Evolutionary conservation across 2,888 invertebrate genomes (phyloP).

Genomic region (Neoitamus cyanurus): DNA sequence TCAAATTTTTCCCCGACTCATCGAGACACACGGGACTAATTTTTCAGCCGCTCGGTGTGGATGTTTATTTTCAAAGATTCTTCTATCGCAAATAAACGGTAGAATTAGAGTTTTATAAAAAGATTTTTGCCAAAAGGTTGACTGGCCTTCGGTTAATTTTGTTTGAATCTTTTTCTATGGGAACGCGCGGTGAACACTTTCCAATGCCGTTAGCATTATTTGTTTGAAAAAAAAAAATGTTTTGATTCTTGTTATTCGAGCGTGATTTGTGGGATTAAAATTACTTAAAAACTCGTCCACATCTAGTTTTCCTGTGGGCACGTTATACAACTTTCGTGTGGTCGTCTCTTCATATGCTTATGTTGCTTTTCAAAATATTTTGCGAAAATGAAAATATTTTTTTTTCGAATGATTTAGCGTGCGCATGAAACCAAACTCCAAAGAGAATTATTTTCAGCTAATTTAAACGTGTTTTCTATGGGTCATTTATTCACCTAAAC

Average conservation of each 20-base stretch:
- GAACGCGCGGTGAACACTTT: not conserved
- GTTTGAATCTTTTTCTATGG: not conserved
- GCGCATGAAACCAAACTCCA: not conserved
- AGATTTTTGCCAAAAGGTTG: not conserved
- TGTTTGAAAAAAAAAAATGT: not conserved
- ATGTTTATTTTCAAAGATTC: not conserved
- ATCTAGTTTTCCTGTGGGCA: not conserved
- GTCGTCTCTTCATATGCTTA: not conserved
- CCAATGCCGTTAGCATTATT: not conserved
- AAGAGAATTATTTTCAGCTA: not conserved
- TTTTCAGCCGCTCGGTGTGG: not conserved
- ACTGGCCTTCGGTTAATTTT: not conserved
- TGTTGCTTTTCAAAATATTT: not conserved
- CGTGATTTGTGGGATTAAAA: not conserved
- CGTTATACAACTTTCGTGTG: not conserved
- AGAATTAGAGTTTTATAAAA: not conserved
- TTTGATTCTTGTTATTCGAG: not conserved
- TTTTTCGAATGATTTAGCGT: not conserved
- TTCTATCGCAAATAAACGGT: not conserved
- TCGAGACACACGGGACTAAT: not conserved
- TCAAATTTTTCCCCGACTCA: not conserved
- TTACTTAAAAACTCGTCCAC: not conserved
- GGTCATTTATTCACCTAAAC: not conserved
- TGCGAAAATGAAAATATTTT: not conserved
- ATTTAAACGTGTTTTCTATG: not conserved